Evolutionary conservation across 2,797 vertebrate genomes (phyloP).

Genomic region (Falco concolor): DNA sequence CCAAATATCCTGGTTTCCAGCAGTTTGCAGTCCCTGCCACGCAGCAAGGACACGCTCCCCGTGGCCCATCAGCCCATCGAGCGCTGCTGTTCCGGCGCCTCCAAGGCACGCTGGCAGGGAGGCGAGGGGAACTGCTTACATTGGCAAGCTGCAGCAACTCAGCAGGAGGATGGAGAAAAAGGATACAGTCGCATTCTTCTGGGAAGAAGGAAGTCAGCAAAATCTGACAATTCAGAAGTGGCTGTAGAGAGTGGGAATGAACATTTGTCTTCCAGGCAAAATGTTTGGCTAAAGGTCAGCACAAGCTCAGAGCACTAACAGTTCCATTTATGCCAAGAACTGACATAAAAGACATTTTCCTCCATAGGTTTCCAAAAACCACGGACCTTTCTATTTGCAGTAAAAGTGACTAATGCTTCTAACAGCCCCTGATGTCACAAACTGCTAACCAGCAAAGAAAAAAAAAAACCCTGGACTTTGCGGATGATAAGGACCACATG

Average conservation of each 20-base stretch:
- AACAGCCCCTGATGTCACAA: constrained; percentile 50
- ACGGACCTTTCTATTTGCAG: constrained; percentile 47
- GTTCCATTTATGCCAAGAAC: constrained; percentile 24
- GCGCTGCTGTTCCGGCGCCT: neutral
- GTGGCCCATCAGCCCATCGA: rapidly evolving
- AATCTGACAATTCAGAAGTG: neutral
- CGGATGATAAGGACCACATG: constrained; percentile 70
- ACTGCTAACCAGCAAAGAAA: constrained; percentile 51
- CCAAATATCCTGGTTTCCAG: neutral
- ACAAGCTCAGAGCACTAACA: constrained; percentile 4
- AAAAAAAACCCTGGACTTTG: neutral
- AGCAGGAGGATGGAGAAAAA: neutral
- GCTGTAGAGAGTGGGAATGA: neutral
- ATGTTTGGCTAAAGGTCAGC: constrained; percentile 52
- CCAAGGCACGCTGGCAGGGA: rapidly evolving
- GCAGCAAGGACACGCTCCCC: neutral
- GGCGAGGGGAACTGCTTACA: neutral
- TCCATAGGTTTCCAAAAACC: constrained; percentile 49
- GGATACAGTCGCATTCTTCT: constrained; percentile 2
- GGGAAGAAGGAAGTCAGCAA: constrained; percentile 26
- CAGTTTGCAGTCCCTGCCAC: neutral
- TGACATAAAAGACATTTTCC: constrained; percentile 56
- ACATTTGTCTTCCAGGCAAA: constrained; percentile 46
- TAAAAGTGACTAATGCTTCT: constrained; percentile 36
- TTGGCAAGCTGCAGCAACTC: neutral